Conservation (phyloP, 2,113 vertebrate species). For the Oxyura jamaicensis region DNA sequence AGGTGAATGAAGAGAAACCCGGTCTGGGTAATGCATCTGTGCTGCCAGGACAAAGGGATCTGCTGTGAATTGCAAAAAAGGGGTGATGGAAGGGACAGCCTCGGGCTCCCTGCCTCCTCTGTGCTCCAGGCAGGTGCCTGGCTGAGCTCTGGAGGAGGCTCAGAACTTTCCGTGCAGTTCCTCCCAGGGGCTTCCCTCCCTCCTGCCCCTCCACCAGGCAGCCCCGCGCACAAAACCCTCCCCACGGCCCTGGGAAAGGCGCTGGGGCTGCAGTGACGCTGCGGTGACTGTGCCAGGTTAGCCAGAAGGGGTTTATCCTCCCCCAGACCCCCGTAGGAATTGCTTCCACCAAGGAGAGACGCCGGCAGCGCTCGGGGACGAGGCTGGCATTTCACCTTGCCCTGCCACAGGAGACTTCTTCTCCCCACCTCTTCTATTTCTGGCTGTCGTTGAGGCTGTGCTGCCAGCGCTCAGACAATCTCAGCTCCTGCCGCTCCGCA, state of each 20-base stretch:
- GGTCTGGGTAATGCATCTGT: not conserved
- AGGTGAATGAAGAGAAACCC: not conserved
- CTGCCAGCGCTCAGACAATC: not conserved
- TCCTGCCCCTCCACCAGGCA: not conserved
- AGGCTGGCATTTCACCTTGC: slow-evolving; percentile 36
- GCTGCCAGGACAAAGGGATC: slow-evolving; percentile 20
- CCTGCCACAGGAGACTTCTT: not conserved
- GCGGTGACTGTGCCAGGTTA: not conserved
- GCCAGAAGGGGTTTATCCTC: not conserved
- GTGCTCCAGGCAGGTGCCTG: slow-evolving; percentile 14
- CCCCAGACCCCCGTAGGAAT: not conserved
- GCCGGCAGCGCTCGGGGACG: not conserved
- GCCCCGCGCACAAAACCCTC: not conserved
- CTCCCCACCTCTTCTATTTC: not conserved
- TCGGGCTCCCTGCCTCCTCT: not conserved
- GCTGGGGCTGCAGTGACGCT: not conserved
- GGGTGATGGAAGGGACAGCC: slow-evolving; percentile 35
- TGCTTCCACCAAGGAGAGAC: not conserved
- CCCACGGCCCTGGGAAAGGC: not conserved
- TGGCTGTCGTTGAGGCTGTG: not conserved
- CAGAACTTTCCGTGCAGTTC: not conserved
- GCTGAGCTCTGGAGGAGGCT: not conserved
- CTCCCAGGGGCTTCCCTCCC: not conserved
- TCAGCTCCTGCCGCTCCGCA: not conserved
- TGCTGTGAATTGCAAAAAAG: slow-evolving; percentile 29